Evolutionary conservation across 2,888 invertebrate genomes (phyloP).

Genomic region (Pecten maximus): DNA sequence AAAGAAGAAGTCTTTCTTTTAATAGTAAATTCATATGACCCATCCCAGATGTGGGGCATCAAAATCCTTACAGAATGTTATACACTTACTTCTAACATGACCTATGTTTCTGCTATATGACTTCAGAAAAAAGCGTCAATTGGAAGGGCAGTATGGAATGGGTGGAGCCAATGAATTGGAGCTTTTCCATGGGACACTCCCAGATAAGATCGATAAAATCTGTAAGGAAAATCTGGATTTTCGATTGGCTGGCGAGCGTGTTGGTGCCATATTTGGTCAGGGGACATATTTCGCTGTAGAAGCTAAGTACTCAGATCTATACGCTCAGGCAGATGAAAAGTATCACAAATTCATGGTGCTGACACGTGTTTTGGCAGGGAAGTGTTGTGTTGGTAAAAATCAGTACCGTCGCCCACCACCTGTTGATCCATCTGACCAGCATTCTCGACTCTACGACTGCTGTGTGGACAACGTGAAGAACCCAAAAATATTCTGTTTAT

Average conservation of each 20-base stretch:
- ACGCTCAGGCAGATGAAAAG: constrained; percentile 50
- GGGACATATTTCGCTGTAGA: constrained; percentile 63
- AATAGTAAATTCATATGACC: too few relatives aligned
- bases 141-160: constrained; percentile 60
- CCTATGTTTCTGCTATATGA: not conserved
- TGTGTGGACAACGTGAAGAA: constrained; percentile 64
- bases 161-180: constrained; percentile 64
- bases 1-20: too few relatives aligned
- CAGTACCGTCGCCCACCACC: constrained; percentile 67
- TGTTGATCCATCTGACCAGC: constrained; percentile 52
- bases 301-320: constrained; percentile 58
- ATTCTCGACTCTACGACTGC: constrained; percentile 64
- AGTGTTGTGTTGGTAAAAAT: constrained; percentile 57
- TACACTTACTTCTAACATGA: too few relatives aligned
- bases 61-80: too few relatives aligned
- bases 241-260: constrained; percentile 56
- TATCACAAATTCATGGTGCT: constrained; percentile 64
- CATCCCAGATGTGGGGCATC: too few relatives aligned
- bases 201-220: constrained; percentile 58
- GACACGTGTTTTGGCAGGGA: constrained; percentile 68
- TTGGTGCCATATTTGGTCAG: constrained; percentile 59
- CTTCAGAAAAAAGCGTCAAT: constrained; percentile 56
- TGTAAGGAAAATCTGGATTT: constrained; percentile 59
- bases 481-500: constrained; percentile 70
- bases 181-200: constrained; percentile 67